Evolutionary conservation across 1,140 invertebrate species (phyloP).

Genomic region (Laupala kohalensis): DNA sequence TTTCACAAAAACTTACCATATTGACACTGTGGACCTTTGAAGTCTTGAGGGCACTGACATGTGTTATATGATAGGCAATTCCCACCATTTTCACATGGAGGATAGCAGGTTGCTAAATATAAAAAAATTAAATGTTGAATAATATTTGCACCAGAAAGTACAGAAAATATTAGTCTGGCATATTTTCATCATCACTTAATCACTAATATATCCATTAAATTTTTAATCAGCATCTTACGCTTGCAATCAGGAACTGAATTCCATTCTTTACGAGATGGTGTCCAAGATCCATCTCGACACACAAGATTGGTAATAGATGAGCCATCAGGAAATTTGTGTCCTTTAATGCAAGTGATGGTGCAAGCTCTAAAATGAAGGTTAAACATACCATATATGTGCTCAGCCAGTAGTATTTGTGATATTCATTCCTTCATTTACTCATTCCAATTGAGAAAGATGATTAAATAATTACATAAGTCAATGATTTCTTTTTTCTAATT

Average conservation of each 20-base stretch:
- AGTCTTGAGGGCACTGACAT: slow-evolving; percentile 61
- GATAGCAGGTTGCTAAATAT: slow-evolving; percentile 48
- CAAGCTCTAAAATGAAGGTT: slow-evolving; percentile 36
- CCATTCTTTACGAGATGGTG: slow-evolving; percentile 41
- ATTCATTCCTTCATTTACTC: neutral
- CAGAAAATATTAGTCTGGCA: neutral
- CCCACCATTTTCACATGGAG: slow-evolving; percentile 61
- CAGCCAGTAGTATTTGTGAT: neutral
- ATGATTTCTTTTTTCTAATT: neutral
- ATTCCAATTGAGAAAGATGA: neutral
- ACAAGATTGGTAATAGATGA: slow-evolving; percentile 40
- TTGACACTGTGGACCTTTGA: slow-evolving; percentile 58
- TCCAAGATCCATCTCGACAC: slow-evolving; percentile 51
- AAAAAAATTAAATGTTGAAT: neutral
- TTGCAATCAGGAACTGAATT: slow-evolving; percentile 45
- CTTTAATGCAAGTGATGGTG: slow-evolving; percentile 42
- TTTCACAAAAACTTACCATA: slow-evolving; percentile 48
- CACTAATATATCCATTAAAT: neutral
- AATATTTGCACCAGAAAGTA: neutral
- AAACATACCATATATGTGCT: too few relatives aligned
- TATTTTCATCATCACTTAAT: neutral
- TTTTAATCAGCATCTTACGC: slow-evolving; percentile 29
- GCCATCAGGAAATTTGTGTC: slow-evolving; percentile 53
- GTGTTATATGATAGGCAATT: slow-evolving; percentile 56
- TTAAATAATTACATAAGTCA: neutral